Evolutionary conservation across 2,113 vertebrate species (phyloP).

Genomic region (Cavia porcellus): DNA sequence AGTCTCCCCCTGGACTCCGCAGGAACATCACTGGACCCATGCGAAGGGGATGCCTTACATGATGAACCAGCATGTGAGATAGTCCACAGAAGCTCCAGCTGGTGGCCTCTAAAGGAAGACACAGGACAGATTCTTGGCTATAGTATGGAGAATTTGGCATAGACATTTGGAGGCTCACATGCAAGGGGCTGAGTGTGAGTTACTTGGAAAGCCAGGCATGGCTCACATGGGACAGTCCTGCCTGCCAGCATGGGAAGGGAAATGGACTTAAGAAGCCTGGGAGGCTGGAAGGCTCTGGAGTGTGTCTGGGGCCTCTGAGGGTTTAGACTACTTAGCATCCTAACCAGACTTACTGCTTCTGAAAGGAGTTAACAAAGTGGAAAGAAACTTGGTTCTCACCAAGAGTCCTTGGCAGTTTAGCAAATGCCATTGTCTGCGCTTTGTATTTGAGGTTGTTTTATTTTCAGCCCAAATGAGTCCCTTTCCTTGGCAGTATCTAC

Average conservation of each 20-base stretch:
- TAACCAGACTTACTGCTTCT: background rate
- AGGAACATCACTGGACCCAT: background rate
- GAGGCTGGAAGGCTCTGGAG: background rate
- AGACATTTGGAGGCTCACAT: background rate
- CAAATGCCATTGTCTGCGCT: constrained; percentile 59
- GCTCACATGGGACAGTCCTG: background rate
- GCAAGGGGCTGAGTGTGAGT: background rate
- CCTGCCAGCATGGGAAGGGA: background rate
- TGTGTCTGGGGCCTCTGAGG: background rate
- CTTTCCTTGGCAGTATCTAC: constrained; percentile 31
- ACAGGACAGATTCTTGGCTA: background rate
- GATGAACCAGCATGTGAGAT: background rate
- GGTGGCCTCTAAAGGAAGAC: background rate
- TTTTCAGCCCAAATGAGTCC: constrained; percentile 34
- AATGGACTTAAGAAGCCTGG: background rate
- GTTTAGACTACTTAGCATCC: background rate
- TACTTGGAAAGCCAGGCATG: background rate
- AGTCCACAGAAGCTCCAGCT: background rate
- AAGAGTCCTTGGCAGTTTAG: constrained; percentile 62
- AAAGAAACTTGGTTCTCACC: constrained; percentile 67
- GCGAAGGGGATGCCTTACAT: background rate
- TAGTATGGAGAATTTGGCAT: background rate
- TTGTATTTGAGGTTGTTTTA: constrained; percentile 50
- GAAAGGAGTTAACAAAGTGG: constrained; percentile 74
- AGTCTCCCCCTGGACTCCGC: background rate